Conservation (phyloP, 2,888 invertebrate species). For the Cheilosia impressa region DNA sequence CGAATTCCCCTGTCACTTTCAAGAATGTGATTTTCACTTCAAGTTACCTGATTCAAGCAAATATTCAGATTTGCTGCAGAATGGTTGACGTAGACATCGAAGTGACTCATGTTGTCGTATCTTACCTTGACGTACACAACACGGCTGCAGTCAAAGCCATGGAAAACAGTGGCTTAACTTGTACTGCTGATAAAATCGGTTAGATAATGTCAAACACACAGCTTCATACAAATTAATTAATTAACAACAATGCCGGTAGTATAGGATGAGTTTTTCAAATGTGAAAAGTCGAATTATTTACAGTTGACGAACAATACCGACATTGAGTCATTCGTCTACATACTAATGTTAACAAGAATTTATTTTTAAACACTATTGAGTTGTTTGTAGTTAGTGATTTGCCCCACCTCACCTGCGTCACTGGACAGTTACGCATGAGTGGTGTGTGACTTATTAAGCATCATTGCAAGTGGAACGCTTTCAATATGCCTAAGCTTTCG, state of each 20-base stretch:
- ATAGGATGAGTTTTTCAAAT: constrained; percentile 9
- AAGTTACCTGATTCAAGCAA: not conserved
- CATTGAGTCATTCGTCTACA: constrained; percentile 19
- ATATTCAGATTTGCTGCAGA: constrained; percentile 18
- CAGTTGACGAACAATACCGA: not conserved
- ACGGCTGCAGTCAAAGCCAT: not conserved
- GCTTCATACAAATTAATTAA: constrained; percentile 40
- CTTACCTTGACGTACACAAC: constrained; percentile 27
- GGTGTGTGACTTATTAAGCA: not conserved
- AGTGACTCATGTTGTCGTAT: constrained; percentile 41
- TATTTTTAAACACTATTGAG: constrained; percentile 5
- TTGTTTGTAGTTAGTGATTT: not conserved
- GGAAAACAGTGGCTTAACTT: not conserved
- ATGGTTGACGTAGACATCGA: not conserved
- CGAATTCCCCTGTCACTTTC: not conserved
- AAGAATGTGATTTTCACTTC: constrained; percentile 1
- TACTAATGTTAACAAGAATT: constrained; percentile 5
- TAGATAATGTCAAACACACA: constrained; percentile 42
- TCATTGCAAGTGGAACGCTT: not conserved
- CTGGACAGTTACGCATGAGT: constrained; percentile 21
- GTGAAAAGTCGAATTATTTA: constrained; percentile 23
- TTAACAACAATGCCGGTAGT: constrained; percentile 14
- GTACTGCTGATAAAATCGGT: constrained; percentile 27
- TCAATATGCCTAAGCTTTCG: too few species aligned
- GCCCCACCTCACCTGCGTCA: not conserved